Evolutionary conservation across 1,140 invertebrate species (phyloP).

Genomic region (Palaemon carinicauda): DNA sequence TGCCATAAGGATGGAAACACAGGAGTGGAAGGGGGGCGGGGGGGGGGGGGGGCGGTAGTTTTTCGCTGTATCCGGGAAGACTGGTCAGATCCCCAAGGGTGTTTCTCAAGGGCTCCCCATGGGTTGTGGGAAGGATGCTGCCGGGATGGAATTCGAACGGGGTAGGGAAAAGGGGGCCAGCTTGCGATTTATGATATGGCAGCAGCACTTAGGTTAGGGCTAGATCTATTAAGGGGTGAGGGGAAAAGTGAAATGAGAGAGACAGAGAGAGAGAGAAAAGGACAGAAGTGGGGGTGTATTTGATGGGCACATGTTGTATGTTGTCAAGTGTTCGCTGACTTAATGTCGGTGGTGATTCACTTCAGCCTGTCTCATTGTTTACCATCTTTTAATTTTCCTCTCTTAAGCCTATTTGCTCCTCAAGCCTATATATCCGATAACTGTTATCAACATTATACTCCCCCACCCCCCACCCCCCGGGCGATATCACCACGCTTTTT

Average conservation of each 20-base stretch:
- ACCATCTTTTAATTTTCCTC: not conserved
- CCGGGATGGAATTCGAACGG: not conserved
- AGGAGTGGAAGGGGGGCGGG: not conserved
- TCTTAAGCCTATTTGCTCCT: not conserved
- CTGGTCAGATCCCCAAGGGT: not conserved
- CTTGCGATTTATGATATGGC: constrained; percentile 7
- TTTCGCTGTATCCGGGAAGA: not conserved
- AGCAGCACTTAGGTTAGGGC: not conserved
- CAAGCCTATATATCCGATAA: too few relatives aligned
- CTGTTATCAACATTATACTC: too few relatives aligned
- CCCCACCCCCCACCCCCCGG: too few relatives aligned
- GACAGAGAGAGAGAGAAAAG: not conserved
- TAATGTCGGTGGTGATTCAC: not conserved
- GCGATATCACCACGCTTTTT: too few relatives aligned
- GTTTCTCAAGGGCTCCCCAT: too few relatives aligned
- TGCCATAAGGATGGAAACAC: not conserved
- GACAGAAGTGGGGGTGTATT: too few relatives aligned
- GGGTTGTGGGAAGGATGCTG: not conserved
- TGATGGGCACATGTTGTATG: too few relatives aligned
- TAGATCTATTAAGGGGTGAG: not conserved
- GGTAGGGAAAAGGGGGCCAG: not conserved
- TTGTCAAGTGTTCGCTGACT: too few relatives aligned
- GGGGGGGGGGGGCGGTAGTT: too few relatives aligned
- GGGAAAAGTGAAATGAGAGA: not conserved
- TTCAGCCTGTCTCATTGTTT: not conserved